phyloP scores from a whole-genome alignment of 2,113 vertebrate species.

The Pterocles burchelli region DNA sequence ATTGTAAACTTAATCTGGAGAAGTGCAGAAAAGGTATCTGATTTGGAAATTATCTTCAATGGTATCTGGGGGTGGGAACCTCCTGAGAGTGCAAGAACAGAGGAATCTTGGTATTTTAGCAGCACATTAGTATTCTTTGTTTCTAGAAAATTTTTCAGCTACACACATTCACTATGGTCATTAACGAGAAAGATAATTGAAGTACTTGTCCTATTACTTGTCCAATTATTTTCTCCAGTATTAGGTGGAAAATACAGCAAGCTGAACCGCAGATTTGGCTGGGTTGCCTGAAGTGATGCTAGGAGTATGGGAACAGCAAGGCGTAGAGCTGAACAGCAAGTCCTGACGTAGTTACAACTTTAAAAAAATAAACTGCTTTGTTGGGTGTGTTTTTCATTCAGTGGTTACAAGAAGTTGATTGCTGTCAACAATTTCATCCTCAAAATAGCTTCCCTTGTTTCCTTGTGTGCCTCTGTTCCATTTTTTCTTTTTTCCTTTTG shows the following conservation, averaged over 20 bases:
- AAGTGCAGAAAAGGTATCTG: not conserved
- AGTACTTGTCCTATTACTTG: not conserved
- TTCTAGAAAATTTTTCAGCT: not conserved
- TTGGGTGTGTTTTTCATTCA: not conserved
- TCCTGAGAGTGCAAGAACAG: not conserved
- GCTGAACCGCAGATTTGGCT: not conserved
- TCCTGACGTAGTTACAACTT: not conserved
- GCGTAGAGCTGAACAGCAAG: not conserved
- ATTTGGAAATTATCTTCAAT: not conserved
- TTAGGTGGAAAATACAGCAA: not conserved
- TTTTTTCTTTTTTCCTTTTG: not conserved
- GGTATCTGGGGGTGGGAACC: not conserved
- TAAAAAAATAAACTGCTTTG: not conserved
- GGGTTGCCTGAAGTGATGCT: not conserved
- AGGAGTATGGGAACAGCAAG: not conserved
- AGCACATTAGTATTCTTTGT: fast-evolving
- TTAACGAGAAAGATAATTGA: not conserved
- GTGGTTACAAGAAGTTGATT: not conserved
- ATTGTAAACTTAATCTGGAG: not conserved
- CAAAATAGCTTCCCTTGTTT: no score
- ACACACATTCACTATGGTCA: fast-evolving
- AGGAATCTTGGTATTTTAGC: not conserved
- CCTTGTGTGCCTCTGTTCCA: fast-evolving
- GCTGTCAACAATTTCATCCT: not conserved
- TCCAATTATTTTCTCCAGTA: not conserved